phyloP scores from a whole-genome alignment of 2,888 invertebrate species.

The Zhuqinia jingwanae region DNA sequence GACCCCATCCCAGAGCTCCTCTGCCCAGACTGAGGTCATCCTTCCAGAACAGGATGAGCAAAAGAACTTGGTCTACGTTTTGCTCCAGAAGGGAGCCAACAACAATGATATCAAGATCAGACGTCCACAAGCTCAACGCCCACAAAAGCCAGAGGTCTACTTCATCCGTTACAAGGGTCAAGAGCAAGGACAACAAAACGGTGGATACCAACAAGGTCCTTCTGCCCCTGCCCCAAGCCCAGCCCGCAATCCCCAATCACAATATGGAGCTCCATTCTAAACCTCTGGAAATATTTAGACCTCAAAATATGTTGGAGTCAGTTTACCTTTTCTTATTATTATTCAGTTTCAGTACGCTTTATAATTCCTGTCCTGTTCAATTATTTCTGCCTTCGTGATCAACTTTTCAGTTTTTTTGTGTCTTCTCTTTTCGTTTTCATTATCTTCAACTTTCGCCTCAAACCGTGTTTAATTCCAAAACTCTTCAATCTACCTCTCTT shows the following conservation, averaged over 20 bases:
- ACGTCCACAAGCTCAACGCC: conserved; percentile 60
- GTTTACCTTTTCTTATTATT: conserved; percentile 1
- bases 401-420: too few species aligned
- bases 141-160: conserved; percentile 50
- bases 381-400: background rate
- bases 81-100: conserved; percentile 54
- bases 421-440: background rate
- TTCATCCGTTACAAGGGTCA: conserved; percentile 66
- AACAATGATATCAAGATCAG: conserved; percentile 19
- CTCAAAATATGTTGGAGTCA: conserved; percentile 38
- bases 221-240: conserved; percentile 50
- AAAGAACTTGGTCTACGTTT: conserved; percentile 69
- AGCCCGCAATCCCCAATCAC: conserved; percentile 33
- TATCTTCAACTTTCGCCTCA: background rate
- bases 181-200: conserved; percentile 48
- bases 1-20: conserved; percentile 40
- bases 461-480: background rate
- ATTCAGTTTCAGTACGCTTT: conserved; percentile 32
- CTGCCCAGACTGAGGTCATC: conserved; percentile 59
- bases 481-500: conserved; percentile 5
- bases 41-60: conserved; percentile 59
- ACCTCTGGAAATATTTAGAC: background rate
- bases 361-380: background rate
- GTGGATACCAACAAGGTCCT: conserved; percentile 39
- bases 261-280: conserved; percentile 66